Percentiles rank a stretch among this genome's conserved stretches.
phyloP scores from a whole-genome alignment of 1,140 invertebrate species.

The Sitobion miscanthi region DNA sequence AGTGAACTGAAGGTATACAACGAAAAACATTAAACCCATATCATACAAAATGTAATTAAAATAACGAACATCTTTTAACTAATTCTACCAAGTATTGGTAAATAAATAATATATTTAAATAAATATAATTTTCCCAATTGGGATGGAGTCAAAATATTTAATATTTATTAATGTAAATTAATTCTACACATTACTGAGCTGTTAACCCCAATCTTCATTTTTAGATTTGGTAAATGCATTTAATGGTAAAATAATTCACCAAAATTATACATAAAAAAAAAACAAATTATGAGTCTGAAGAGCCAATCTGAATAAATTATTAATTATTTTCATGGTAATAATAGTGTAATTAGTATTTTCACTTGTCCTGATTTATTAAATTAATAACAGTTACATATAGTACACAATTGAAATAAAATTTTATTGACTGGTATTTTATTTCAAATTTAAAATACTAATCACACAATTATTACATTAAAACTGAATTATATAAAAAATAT shows the following conservation, averaged over 20 bases:
- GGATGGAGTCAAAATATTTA: not conserved
- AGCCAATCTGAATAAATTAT: not conserved
- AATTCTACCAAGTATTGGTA: slow-evolving; percentile 29
- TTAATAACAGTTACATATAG: not conserved
- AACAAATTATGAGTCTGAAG: not conserved
- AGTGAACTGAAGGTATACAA: slow-evolving; percentile 28
- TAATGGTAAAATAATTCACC: not conserved
- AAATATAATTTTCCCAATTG: not conserved
- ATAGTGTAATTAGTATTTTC: not conserved
- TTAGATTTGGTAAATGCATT: not conserved
- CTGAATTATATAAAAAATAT: not conserved
- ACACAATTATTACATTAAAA: not conserved
- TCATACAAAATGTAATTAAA: slow-evolving; percentile 25
- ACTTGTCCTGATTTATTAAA: not conserved
- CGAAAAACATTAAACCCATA: slow-evolving; percentile 41
- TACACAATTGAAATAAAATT: slow-evolving; percentile 23
- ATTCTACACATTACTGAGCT: not conserved
- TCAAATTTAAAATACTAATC: not conserved
- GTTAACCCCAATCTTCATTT: not conserved
- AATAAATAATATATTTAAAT: not conserved
- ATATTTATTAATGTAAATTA: not conserved
- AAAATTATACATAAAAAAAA: not conserved
- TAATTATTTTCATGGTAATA: not conserved
- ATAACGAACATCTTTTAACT: slow-evolving; percentile 6
- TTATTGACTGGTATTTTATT: slow-evolving; percentile 28